Evolutionary conservation across 2,797 vertebrate species (phyloP), one percentile per base, ranked within the genome.

Genomic region (Scyliorhinus canicula): DNA sequence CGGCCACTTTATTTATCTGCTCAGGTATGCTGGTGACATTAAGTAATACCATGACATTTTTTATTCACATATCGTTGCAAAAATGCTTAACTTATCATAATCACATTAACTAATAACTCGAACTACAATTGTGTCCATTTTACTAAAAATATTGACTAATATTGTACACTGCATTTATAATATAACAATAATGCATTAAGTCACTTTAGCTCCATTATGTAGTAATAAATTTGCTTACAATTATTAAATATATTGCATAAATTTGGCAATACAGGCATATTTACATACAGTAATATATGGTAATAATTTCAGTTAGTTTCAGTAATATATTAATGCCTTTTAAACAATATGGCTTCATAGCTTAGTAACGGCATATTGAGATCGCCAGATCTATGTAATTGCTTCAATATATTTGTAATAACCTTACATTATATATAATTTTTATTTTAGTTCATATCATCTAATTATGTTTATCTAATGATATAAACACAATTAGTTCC

Each of bases 41-140:
- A 21, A 90, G 7, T 63, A 60, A 40, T 63, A 90, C 40, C 86
- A 40, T 63, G 40, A 60, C 16, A 90, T 90, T 21, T 63, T 31
- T 90, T 63, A 90, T 19, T 14, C 60, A 21, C 16, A n/a, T 55
- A 63, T 60, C 14, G 4, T 63, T 63, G 86, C 28, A 90, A 90
- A 90, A 90, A 90, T 90, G 19, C 60, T 90, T 90, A 90, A 90
- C 63, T 90, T 14, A 63, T 88, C 40, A 35, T 90, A 60, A 60
- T 63, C 57, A 40, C 26, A 88, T 86, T 86, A 86, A 52, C 16
- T 90, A 35, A 90, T 60, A 40, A 19, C 55, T 63, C 57, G 16
- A 40, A 79, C 57, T 63, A 90, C 63, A 90, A 90, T 90, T 60
- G 60, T 40, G 63, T 90, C 40, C n/a, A 90, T 60, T 63, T 55